Percentiles rank a stretch among this genome's conserved stretches.
Evolutionary conservation across 1,140 invertebrate genomes (phyloP).

Genomic region (Zaprionus tsacasi): DNA sequence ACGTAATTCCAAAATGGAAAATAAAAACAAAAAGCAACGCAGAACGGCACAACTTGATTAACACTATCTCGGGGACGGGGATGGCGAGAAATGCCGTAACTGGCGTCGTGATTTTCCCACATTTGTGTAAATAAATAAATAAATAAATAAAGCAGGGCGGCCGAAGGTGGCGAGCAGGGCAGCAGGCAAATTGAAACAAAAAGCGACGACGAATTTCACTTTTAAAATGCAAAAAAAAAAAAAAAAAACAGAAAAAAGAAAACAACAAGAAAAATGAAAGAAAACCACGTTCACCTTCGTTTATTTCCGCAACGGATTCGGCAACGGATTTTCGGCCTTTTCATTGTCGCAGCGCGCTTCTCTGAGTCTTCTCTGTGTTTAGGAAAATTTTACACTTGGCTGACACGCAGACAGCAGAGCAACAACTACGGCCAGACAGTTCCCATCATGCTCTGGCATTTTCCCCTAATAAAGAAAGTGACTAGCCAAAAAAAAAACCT

Average conservation of each 20-base stretch:
- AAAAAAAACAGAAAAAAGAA: slow-evolving; percentile 3
- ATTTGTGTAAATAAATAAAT: slow-evolving; percentile 70
- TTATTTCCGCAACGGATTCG: slow-evolving; percentile 73
- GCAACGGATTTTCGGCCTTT: slow-evolving; percentile 64
- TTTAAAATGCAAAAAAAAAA: slow-evolving; percentile 74
- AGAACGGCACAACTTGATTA: slow-evolving; percentile 74
- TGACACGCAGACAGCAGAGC: slow-evolving; percentile 28
- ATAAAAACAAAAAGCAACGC: slow-evolving; percentile 42
- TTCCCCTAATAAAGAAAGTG: slow-evolving; percentile 59
- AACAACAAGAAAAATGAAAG: not conserved
- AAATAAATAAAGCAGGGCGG: slow-evolving; percentile 35
- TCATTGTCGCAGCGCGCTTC: slow-evolving; percentile 56
- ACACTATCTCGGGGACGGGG: slow-evolving; percentile 55
- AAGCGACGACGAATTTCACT: slow-evolving; percentile 71
- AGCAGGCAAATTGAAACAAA: slow-evolving; percentile 54
- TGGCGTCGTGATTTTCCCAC: slow-evolving; percentile 71
- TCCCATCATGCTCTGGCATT: slow-evolving; percentile 36
- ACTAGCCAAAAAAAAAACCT: slow-evolving; percentile 41
- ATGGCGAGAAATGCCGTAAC: slow-evolving; percentile 61
- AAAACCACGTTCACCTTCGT: slow-evolving; percentile 73
- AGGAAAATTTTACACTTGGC: slow-evolving; percentile 69
- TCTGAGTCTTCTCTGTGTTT: slow-evolving; percentile 12
- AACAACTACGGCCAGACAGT: slow-evolving; percentile 14
- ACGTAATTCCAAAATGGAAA: slow-evolving; percentile 66
- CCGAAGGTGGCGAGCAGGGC: slow-evolving; percentile 22